Base-by-base conservation (phyloP, 2,113 vertebrate genomes). In the Xenopus tropicalis region DNA sequence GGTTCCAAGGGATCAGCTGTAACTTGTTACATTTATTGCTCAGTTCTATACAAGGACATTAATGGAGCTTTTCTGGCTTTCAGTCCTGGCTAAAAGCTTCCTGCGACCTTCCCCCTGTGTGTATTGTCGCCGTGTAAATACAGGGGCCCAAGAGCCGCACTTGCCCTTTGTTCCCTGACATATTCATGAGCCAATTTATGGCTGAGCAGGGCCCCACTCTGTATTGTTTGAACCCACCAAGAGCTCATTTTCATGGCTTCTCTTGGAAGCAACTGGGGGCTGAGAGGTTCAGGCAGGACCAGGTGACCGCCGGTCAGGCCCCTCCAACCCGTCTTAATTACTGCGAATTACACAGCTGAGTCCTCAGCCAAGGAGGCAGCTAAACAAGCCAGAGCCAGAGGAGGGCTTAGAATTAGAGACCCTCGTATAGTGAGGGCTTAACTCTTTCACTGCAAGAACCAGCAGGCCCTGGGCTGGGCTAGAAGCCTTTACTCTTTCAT, bases 261-360 rank as follows among this genome's bases (percentile, higher is more conserved):
- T 72, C 52, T 52, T 48, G n/a, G 44, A n/a, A 61, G 52, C 43
- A 25, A 11, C 5, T 62, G 8, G 20, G 74, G 51, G 23, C 1
- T 0, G 3, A 5, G 66, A 22, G 62, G 58, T 25, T 67, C 61
- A 75, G 72, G 77, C 78, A 79, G 88, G 77, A 82, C 81, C 86
- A 83, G 86, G 89, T 81, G 85, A 81, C 82, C 69, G 29, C 67
- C 56, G 61, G 78, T 58, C 69, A 51, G 57, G 23, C 64, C 78
- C 81, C 78, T 80, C 22, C 79, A 79, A 81, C 79, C 70, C 11
- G 85, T 78, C 83, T 84, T 90, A 83, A 87, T 85, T 78, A 83
- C 66, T 79, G 78, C 37, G 80, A 66, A 78, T 83, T 79, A 83
- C 86, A 84, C 90, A 84, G 88, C 78, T 83, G 88, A 84, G 84